A percentile compares a stretch with the other conserved stretches of the same genome.
Conservation (phyloP, 2,113 vertebrate genomes). For the Bothrops jararaca region DNA sequence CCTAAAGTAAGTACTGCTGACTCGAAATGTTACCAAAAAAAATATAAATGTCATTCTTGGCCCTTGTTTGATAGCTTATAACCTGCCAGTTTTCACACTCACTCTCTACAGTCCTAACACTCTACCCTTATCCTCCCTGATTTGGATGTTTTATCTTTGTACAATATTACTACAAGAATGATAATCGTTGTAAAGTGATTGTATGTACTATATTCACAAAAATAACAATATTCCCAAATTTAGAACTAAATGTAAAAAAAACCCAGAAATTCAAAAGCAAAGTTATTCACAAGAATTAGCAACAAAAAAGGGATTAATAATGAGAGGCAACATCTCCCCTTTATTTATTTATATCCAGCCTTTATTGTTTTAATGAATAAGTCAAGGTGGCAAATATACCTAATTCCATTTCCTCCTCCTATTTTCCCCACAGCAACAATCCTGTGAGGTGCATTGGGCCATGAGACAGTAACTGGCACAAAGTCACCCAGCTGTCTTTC, state of each 20-base stretch:
- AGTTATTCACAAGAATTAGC: background rate
- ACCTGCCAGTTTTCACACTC: conserved; percentile 38
- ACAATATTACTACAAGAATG: conserved; percentile 9
- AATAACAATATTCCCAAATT: background rate
- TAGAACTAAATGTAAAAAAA: background rate
- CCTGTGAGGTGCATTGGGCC: background rate
- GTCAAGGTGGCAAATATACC: background rate
- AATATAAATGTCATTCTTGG: background rate
- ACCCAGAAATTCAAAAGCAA: background rate
- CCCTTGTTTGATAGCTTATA: background rate
- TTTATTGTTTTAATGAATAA: background rate
- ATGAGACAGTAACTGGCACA: background rate
- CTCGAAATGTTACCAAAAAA: background rate
- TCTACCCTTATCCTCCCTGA: conserved; percentile 13
- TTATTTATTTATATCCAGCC: background rate
- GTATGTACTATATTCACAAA: background rate
- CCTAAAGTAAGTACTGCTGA: background rate
- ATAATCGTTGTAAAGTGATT: background rate
- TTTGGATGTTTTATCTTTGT: conserved; percentile 19
- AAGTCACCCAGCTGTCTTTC: background rate
- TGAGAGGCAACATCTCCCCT: background rate
- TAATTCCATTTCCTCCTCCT: background rate
- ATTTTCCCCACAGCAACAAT: background rate
- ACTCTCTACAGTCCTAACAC: conserved; percentile 3
- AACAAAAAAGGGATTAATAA: background rate